Evolutionary conservation across 2,797 vertebrate genomes (phyloP), one percentile per base, ranked within the genome.

Genomic region (Setipinna tenuifilis): DNA sequence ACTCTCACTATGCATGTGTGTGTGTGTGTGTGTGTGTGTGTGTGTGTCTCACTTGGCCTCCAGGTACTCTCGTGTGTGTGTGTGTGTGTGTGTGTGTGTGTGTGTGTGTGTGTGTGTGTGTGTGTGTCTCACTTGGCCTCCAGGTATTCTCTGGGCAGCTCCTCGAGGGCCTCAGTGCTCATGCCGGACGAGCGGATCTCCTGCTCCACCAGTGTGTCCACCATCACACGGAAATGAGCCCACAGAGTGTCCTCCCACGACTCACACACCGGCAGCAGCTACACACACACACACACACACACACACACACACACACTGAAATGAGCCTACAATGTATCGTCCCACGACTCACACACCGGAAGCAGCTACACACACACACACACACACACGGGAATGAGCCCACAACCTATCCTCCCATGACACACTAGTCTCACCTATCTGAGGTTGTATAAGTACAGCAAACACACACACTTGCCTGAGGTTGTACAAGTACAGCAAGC

Each of bases 171-270:
- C 84, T 97, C 96, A 71, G 95, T 87, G 21, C 93, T 93, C 92
- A 97, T 92, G 5, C 97, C 96, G 0, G 97, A 97, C 0, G 98
- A 97, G 92, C 96, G 93, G 84, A 99, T 95, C 83, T 99, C 97
- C 91, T 99, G 98, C 83, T 99, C 98, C 0, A 99, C 97, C 85
- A 98, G 95, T 0, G 96, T 96, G 94, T 99, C 98, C 10, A 99
- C 98, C 97, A 98, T 97, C 81, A 98, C 97, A 41, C 96, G 95
- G 92, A 99, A 98, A 93, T 98, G 96, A 0, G 98, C 97, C 98
- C 98, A 99, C 12, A 99, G 96, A 0, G 95, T 96, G 91, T 99
- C 98, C 92, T 99, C 98, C 98, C 98, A 99, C 0, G 97, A 96
- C n/a, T 98, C 97, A 28, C 98, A 99, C 90, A 98, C 98, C 0